Conservation (phyloP, 2,113 vertebrate species). For the Actenoides hombroni region DNA sequence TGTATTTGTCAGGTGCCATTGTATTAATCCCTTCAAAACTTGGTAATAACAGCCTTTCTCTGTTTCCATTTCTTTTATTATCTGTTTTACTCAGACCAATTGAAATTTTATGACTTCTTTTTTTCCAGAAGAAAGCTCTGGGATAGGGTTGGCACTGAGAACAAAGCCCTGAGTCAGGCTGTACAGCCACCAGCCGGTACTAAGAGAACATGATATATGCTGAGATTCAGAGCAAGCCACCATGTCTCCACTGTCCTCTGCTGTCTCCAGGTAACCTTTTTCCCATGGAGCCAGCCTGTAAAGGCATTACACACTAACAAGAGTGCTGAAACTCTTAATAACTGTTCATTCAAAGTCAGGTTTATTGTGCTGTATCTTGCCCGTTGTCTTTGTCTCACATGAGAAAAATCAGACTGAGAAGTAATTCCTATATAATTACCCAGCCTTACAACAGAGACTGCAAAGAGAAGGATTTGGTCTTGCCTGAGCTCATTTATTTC, state of each 20-base stretch:
- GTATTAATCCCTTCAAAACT: neutral
- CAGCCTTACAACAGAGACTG: neutral
- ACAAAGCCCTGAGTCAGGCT: neutral
- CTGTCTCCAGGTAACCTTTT: neutral
- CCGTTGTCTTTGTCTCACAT: neutral
- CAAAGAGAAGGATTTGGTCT: neutral
- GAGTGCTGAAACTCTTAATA: neutral
- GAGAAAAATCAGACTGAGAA: neutral
- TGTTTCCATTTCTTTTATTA: slow-evolving; percentile 25
- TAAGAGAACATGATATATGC: neutral
- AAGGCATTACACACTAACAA: neutral
- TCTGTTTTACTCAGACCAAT: neutral
- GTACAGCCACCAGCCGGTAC: neutral
- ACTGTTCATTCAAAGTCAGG: neutral
- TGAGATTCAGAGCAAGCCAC: neutral
- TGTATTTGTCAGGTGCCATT: slow-evolving; percentile 12
- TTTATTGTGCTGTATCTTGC: neutral
- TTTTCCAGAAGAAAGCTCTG: neutral
- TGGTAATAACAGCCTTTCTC: slow-evolving; percentile 4
- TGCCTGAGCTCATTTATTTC: neutral
- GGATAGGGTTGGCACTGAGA: neutral
- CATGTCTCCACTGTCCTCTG: neutral
- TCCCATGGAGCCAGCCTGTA: neutral
- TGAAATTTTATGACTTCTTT: slow-evolving; percentile 24
- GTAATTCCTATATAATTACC: neutral